These are phyloP conservation scores for Hafferia zeledoni DNA, from an alignment of 2,797 vertebrate genomes.

Conservation along the genomic window DNA sequence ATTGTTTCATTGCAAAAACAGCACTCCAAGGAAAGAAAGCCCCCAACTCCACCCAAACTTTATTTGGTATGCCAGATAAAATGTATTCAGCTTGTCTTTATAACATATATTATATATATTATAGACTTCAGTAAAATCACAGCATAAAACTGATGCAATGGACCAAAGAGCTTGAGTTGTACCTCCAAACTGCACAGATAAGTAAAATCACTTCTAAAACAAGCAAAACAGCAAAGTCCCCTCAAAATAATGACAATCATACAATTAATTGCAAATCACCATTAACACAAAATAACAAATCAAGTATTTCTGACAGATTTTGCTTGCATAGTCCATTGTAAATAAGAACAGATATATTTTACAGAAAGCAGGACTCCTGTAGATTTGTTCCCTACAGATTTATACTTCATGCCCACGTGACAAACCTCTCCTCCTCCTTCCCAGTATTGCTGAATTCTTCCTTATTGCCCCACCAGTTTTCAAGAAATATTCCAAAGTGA, in stretches of 20 bases:
- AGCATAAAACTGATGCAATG: neutral
- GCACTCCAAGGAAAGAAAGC: neutral
- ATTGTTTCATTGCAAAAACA: neutral
- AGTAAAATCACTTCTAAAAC: neutral
- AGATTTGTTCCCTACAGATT: neutral
- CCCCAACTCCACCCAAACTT: neutral
- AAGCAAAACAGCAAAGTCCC: neutral
- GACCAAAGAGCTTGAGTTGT: neutral
- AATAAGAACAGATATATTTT: neutral
- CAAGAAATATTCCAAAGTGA: neutral
- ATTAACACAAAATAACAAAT: neutral
- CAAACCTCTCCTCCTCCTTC: neutral
- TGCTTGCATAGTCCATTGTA: neutral
- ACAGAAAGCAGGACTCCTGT: neutral
- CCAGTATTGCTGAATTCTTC: neutral
- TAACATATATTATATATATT: fast-evolving
- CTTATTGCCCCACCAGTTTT: neutral
- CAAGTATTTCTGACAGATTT: neutral
- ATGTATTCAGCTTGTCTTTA: neutral
- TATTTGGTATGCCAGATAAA: neutral
- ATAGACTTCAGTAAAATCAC: neutral
- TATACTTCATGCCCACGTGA: neutral
- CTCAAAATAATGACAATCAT: neutral
- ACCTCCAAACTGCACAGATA: neutral
- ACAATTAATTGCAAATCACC: neutral